These are phyloP conservation scores for Lasiommata megera DNA, from an alignment of 2,888 invertebrate species.

Conservation along the genomic window DNA sequence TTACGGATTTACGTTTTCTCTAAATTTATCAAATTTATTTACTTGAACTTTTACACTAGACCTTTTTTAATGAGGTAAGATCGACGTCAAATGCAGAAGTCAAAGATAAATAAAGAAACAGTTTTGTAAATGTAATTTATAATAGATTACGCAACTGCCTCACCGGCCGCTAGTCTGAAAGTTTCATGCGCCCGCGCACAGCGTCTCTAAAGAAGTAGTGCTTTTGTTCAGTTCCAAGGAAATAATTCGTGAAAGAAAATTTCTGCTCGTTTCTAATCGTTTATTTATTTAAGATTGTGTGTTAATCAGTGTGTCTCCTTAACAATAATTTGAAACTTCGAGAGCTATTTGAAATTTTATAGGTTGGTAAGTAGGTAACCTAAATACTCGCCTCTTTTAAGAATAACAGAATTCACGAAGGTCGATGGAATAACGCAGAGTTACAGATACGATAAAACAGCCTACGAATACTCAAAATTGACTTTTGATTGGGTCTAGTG, in stretches of 20 bases:
- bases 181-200: slow-evolving; percentile 30
- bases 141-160: slow-evolving; percentile 21
- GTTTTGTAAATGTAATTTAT: neutral
- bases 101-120: neutral
- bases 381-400: neutral
- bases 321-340: neutral
- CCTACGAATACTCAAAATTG: no score
- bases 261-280: neutral
- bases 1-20: no score
- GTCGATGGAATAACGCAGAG: no score
- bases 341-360: neutral
- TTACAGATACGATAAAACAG: no score
- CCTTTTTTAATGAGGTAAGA: no score
- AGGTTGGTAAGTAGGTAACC: neutral
- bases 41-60: no score
- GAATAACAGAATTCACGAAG: no score
- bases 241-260: neutral
- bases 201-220: slow-evolving; percentile 15
- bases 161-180: slow-evolving; percentile 27
- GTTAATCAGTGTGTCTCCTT: no score
- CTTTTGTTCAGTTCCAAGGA: neutral
- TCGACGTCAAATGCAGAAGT: no score
- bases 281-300: neutral
- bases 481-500: no score
- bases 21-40: no score